Percentiles rank a stretch among this genome's conserved stretches.
Conservation (phyloP, 2,888 invertebrate species). For the Alloplasta piceator region DNA sequence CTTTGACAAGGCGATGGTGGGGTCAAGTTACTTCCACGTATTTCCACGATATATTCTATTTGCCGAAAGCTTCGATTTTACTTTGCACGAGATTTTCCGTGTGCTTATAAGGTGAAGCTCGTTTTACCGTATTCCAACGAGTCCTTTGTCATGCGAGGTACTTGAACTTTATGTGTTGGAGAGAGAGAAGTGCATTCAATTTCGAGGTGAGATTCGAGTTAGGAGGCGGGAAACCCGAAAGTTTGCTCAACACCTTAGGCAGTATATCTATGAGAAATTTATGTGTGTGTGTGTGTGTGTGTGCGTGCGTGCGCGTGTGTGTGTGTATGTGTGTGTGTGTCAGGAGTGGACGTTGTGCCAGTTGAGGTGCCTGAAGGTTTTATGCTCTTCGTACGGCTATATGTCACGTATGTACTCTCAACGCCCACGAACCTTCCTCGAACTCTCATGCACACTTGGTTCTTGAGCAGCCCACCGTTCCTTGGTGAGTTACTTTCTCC, state of each 20-base stretch:
- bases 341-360: conserved; percentile 25
- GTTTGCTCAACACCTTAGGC: conserved; percentile 44
- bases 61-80: neutral
- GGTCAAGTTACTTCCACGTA: neutral
- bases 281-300: neutral
- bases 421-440: conserved; percentile 18
- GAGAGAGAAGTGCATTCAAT: conserved; percentile 25
- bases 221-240: conserved; percentile 35
- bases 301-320: neutral
- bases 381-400: neutral
- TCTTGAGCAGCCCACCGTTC: conserved; percentile 47
- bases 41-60: conserved; percentile 9
- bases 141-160: conserved; percentile 2
- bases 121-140: conserved; percentile 12
- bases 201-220: conserved; percentile 45
- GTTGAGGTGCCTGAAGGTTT: neutral
- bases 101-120: conserved; percentile 11
- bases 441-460: conserved; percentile 9
- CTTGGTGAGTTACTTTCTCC: conserved; percentile 53
- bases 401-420: neutral
- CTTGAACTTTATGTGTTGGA: neutral
- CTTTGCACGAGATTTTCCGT: neutral
- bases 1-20: neutral
- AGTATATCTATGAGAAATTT: conserved; percentile 1
- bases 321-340: conserved; percentile 19